phyloP scores from a whole-genome alignment of 2,113 vertebrate species.

The Sapajus apella region DNA sequence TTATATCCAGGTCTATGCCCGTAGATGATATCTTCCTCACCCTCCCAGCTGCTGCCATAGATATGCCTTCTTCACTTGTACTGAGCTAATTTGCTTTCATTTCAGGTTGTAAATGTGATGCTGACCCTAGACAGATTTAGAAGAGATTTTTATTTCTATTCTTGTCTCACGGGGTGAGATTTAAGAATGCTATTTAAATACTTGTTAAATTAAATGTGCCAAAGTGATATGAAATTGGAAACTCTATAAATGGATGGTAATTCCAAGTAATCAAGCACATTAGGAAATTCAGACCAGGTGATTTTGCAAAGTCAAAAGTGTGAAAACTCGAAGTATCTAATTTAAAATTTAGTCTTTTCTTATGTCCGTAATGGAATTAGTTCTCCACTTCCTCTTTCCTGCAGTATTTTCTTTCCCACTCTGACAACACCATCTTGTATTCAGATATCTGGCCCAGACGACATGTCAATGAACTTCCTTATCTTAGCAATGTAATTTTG shows the following conservation, averaged over 20 bases:
- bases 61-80: not conserved
- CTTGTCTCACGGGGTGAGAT: constrained; percentile 20
- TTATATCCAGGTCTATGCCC: not conserved
- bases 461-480: not conserved
- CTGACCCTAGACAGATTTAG: constrained; percentile 41
- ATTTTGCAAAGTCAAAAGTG: constrained; percentile 42
- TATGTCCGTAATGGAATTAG: not conserved
- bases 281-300: not conserved
- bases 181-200: constrained; percentile 58
- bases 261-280: constrained; percentile 45
- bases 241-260: constrained; percentile 51
- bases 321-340: constrained; percentile 16
- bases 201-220: constrained; percentile 47
- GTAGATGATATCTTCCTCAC: not conserved
- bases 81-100: constrained; percentile 22
- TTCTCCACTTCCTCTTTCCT: not conserved
- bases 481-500: not conserved
- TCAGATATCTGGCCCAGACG: not conserved
- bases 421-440: not conserved
- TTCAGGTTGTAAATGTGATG: constrained; percentile 30
- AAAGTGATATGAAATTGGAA: constrained; percentile 60
- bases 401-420: not conserved
- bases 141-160: constrained; percentile 58
- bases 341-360: constrained; percentile 27
- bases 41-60: not conserved